Evolutionary conservation across 2,797 vertebrate genomes (phyloP), one percentile per base, ranked within the genome.

Genomic region (Monodelphis domestica): DNA sequence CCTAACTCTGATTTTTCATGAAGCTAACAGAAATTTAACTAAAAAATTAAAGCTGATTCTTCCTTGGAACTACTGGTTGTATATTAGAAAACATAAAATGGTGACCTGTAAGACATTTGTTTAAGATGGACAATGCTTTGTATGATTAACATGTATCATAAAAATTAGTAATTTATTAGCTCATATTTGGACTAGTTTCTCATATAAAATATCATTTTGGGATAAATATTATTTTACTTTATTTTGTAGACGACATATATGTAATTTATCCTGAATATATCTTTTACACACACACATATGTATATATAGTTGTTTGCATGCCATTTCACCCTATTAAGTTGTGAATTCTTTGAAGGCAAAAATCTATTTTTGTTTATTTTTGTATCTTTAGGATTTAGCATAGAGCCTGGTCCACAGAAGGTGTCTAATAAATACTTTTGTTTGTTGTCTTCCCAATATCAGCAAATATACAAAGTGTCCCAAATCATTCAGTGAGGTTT

Each of bases 11-110:
- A 94, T 28, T 90, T 96, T 91, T 91, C 78, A 94, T 52, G 45
- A 14, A 90, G 95, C 54, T 97, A 87, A 30, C 38, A 84, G 70
- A 84, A 84, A 84, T 50, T 50, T 84, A 38, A 84, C 38, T 38
- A 84, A 84, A 50, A 84, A 45, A 45, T 9, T 84, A 50, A 50
- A 84, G 1, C 38, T 84, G 7, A 50, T 84, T 10, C 21, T 84
- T 84, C 38, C 21, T 84, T 84, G 70, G 24, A 50, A 12, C 10
- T 26, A 9, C 70, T 84, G 12, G 38, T 26, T 84, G 38, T 84
- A 10, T 84, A 45, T 84, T 45, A 11, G 9, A 84, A 50, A 50
- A 84, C 2, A 38, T 11, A 38, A 50, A 84, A 45, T 84, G 70
- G 7, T 50, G 24, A 38, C 70, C 9, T 26, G 38, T 50, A 84